Conservation (phyloP, 2,797 vertebrate species). For the Agapornis canus region DNA sequence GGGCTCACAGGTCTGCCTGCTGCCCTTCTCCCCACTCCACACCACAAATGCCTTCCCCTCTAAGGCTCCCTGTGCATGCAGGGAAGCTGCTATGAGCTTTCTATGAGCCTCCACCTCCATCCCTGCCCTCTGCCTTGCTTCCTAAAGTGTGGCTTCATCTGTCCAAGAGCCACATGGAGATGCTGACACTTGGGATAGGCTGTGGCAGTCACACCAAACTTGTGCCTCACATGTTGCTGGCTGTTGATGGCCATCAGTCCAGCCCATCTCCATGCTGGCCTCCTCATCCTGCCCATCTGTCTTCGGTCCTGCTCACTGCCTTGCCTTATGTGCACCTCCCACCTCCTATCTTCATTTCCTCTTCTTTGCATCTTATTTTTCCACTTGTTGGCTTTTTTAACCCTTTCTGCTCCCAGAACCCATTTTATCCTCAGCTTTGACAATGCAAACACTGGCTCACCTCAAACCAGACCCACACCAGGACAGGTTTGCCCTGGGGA, state of each 20-base stretch:
- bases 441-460: not conserved
- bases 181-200: not conserved
- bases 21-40: not conserved
- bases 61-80: accelerated
- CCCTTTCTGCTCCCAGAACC: not conserved
- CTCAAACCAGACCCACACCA: accelerated
- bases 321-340: not conserved
- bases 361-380: not conserved
- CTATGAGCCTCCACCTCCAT: not conserved
- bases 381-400: not conserved
- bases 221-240: not conserved
- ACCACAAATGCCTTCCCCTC: accelerated
- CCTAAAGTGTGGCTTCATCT: not conserved
- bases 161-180: accelerated
- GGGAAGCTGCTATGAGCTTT: not conserved
- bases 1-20: not conserved
- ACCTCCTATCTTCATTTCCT: not conserved
- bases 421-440: not conserved
- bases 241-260: not conserved
- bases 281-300: not conserved
- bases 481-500: not conserved
- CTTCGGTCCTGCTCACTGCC: accelerated
- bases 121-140: not conserved
- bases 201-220: not conserved
- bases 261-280: not conserved